Conservation (phyloP, 2,113 vertebrate species). For the Nanorana parkeri region DNA sequence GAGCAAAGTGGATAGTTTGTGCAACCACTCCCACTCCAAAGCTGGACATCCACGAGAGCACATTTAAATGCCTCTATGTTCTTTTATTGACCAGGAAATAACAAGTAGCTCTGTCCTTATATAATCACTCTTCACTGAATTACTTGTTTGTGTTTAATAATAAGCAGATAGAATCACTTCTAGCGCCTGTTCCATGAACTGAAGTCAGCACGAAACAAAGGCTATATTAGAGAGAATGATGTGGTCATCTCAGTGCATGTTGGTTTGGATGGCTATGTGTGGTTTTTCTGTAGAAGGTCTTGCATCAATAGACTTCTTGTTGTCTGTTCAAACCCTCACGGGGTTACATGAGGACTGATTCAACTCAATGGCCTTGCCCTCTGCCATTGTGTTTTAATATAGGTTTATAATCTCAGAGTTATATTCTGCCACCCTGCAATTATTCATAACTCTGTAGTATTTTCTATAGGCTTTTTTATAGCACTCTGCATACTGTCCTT, state of each 20-base stretch:
- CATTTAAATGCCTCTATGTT: conserved; percentile 15
- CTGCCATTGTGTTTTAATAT: conserved; percentile 75
- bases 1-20: background rate
- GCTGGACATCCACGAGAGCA: background rate
- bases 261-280: conserved; percentile 70
- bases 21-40: background rate
- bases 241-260: conserved; percentile 71
- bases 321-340: conserved; percentile 70
- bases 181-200: conserved; percentile 52
- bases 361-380: conserved; percentile 76
- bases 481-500: conserved; percentile 73
- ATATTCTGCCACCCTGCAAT: conserved; percentile 76
- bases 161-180: conserved; percentile 70
- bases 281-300: conserved; percentile 68
- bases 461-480: conserved; percentile 69
- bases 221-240: conserved; percentile 70
- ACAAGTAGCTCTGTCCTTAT: conserved; percentile 14
- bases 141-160: conserved; percentile 59
- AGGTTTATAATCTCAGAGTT: conserved; percentile 77
- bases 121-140: conserved; percentile 30
- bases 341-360: conserved; percentile 77
- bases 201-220: conserved; percentile 76
- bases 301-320: conserved; percentile 80
- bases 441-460: conserved; percentile 75
- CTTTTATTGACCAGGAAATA: conserved; percentile 3